Conservation (phyloP, 1,140 invertebrate genomes). For the Dinoponera quadriceps region DNA sequence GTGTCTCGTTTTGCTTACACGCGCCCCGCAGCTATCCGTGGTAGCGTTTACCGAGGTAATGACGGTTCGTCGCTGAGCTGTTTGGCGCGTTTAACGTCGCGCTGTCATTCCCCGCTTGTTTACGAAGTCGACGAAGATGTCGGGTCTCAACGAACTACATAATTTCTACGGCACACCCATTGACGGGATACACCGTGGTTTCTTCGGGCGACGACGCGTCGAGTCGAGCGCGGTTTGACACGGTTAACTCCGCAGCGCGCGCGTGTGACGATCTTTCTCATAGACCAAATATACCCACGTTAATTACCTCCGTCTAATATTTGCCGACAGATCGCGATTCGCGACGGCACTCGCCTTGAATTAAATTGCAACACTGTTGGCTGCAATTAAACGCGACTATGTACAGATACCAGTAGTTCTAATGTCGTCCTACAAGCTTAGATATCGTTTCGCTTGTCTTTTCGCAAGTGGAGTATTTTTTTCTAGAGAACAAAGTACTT, state of each 20-base stretch:
- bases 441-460: too few relatives aligned
- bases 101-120: conserved; percentile 56
- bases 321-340: conserved; percentile 55
- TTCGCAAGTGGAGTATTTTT: too few relatives aligned
- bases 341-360: conserved; percentile 38
- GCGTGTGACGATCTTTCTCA: conserved; percentile 36
- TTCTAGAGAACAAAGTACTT: too few relatives aligned
- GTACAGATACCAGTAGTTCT: not conserved
- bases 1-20: conserved; percentile 82
- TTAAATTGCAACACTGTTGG: conserved; percentile 54
- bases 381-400: conserved; percentile 35
- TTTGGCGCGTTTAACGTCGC: conserved; percentile 55
- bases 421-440: not conserved
- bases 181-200: conserved; percentile 47
- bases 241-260: conserved; percentile 38
- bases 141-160: conserved; percentile 52
- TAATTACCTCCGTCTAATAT: conserved; percentile 61
- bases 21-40: conserved; percentile 53
- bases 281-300: conserved; percentile 57
- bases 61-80: conserved; percentile 63
- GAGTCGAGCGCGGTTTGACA: conserved; percentile 25
- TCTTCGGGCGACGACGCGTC: conserved; percentile 46
- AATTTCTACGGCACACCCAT: conserved; percentile 55
- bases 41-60: conserved; percentile 72
- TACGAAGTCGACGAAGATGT: conserved; percentile 55